phyloP scores from a whole-genome alignment of 2,888 invertebrate genomes.

The Amiota minor region DNA sequence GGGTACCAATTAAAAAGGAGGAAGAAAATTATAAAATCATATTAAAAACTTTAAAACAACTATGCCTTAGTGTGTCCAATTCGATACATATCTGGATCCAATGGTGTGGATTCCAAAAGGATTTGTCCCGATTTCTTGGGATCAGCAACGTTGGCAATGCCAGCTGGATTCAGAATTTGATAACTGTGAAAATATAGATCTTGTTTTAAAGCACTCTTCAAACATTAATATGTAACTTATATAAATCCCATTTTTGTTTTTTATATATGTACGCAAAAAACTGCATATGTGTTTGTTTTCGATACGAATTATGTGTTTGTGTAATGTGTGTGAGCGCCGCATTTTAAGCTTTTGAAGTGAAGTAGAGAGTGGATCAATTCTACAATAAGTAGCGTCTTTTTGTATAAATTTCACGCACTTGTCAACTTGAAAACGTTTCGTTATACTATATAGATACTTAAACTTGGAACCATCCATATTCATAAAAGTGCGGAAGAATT shows the following conservation, averaged over 20 bases:
- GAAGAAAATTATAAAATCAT: conserved; percentile 51
- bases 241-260: background rate
- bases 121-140: conserved; percentile 79
- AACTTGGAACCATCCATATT: conserved; percentile 61
- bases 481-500: background rate
- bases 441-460: background rate
- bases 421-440: background rate
- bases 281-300: conserved; percentile 26
- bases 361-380: conserved; percentile 37
- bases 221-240: background rate
- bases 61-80: conserved; percentile 97
- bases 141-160: conserved; percentile 83
- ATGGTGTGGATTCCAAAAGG: conserved; percentile 81
- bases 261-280: background rate
- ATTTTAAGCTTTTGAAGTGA: background rate
- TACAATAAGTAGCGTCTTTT: conserved; percentile 34
- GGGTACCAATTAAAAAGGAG: conserved; percentile 26
- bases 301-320: conserved; percentile 14
- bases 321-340: background rate
- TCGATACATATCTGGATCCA: conserved; percentile 95
- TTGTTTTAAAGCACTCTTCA: background rate
- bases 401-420: conserved; percentile 38
- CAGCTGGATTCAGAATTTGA: conserved; percentile 97
- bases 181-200: conserved; percentile 80
- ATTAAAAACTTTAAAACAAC: conserved; percentile 42